Conservation (phyloP, 2,797 vertebrate genomes). For the Staurois parvus region DNA sequence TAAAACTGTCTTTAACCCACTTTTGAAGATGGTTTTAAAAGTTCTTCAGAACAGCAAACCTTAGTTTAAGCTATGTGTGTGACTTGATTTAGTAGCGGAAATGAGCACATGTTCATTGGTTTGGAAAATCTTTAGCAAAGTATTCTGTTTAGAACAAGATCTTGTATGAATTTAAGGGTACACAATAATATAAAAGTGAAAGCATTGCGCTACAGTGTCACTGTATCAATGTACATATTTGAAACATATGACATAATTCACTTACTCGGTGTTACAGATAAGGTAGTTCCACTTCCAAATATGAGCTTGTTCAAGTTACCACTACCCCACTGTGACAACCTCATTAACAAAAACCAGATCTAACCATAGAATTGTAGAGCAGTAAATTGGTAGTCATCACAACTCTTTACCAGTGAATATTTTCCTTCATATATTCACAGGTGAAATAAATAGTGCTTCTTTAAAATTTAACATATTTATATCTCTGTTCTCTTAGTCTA, state of each 20-base stretch:
- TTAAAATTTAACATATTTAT: too few relatives aligned
- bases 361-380: neutral
- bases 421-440: too few relatives aligned
- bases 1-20: too few relatives aligned
- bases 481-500: too few relatives aligned
- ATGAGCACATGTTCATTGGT: neutral
- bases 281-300: conserved; percentile 35
- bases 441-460: too few relatives aligned
- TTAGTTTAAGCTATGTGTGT: too few relatives aligned
- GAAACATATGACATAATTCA: neutral
- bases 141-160: neutral
- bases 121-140: neutral
- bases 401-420: neutral
- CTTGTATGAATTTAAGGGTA: neutral
- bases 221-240: neutral
- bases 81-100: too few relatives aligned
- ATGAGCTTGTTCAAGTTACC: neutral
- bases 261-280: conserved; percentile 42
- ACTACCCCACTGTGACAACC: conserved; percentile 25
- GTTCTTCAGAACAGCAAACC: too few relatives aligned
- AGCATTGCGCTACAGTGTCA: too few relatives aligned
- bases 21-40: too few relatives aligned
- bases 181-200: neutral
- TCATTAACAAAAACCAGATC: conserved; percentile 28
- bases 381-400: neutral